Conservation (phyloP, 2,888 invertebrate species). For the Rotaria socialis region DNA sequence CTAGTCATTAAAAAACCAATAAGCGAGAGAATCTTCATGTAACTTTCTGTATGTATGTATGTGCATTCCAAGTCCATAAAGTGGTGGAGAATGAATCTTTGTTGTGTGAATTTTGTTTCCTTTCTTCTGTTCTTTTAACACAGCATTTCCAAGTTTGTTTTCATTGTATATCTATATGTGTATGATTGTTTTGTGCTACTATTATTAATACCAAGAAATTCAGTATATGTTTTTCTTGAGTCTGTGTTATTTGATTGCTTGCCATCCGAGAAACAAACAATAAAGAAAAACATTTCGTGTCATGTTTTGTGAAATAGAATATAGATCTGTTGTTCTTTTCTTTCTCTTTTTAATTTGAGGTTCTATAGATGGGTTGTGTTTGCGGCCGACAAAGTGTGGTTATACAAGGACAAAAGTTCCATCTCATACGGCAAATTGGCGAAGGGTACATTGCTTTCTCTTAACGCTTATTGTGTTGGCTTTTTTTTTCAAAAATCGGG, state of each 20-base stretch:
- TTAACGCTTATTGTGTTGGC: neutral
- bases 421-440: neutral
- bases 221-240: slow-evolving; percentile 32
- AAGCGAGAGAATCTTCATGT: neutral
- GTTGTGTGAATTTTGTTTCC: slow-evolving; percentile 2
- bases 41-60: neutral
- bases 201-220: neutral
- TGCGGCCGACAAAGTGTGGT: neutral
- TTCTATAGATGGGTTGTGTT: neutral
- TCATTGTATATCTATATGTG: slow-evolving; percentile 4
- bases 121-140: slow-evolving; percentile 4
- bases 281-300: neutral
- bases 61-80: neutral
- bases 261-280: neutral
- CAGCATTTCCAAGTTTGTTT: slow-evolving; percentile 7
- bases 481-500: neutral
- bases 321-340: neutral
- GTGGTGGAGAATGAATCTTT: slow-evolving; percentile 11
- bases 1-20: neutral
- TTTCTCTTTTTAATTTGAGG: neutral
- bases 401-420: slow-evolving; percentile 30
- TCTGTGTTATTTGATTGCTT: neutral
- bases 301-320: slow-evolving; percentile 4
- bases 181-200: neutral
- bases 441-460: neutral